A percentile compares a stretch with the other conserved stretches of the same genome.
Conservation (phyloP, 2,113 vertebrate species). For the Oophaga pumilio region DNA sequence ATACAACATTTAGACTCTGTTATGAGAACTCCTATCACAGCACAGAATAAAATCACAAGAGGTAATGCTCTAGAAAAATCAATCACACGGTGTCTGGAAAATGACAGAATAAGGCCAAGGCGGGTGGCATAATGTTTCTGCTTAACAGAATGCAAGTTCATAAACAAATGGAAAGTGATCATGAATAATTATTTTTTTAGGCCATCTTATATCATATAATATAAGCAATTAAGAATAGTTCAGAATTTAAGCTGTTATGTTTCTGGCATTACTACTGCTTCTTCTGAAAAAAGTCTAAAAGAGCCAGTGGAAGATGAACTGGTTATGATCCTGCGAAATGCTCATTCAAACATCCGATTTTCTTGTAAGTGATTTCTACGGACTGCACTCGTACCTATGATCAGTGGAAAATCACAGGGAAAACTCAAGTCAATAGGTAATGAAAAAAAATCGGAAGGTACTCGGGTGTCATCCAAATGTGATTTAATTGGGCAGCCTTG, state of each 20-base stretch:
- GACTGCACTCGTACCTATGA: too few relatives aligned
- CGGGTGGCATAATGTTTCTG: neutral
- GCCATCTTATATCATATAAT: neutral
- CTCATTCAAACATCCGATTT: too few relatives aligned
- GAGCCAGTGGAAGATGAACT: too few relatives aligned
- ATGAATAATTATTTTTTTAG: neutral
- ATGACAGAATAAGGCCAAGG: conserved; percentile 17
- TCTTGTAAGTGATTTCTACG: too few relatives aligned
- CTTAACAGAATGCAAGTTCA: neutral
- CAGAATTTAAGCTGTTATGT: neutral
- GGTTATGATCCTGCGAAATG: too few relatives aligned
- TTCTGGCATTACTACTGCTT: neutral
- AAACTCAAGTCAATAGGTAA: too few relatives aligned
- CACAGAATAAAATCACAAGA: neutral
- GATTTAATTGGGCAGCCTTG: too few relatives aligned
- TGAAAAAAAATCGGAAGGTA: too few relatives aligned
- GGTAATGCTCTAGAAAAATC: conserved; percentile 9
- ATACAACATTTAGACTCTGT: neutral
- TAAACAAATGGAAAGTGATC: neutral
- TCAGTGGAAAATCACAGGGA: too few relatives aligned
- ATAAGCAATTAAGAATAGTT: neutral
- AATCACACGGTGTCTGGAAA: neutral
- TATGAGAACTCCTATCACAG: neutral
- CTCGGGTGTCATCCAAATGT: too few relatives aligned
- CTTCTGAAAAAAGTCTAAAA: too few relatives aligned